A percentile compares a stretch with the other conserved stretches of the same genome.
Evolutionary conservation across 2,113 vertebrate species (phyloP).

Genomic region (Phoxinus phoxinus): DNA sequence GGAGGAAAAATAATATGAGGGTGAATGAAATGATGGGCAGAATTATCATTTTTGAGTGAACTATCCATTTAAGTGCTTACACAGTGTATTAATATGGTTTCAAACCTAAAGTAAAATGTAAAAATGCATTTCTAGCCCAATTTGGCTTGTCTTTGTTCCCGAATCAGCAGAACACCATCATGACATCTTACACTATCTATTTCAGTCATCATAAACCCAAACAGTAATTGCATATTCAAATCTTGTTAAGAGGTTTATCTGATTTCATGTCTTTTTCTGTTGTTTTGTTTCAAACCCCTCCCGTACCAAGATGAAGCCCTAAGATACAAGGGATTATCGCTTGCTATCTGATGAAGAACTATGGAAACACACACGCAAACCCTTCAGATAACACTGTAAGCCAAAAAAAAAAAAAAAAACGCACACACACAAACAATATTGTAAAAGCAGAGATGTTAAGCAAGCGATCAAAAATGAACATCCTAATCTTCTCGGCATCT

Average conservation of each 20-base stretch:
- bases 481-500: conserved; percentile 66
- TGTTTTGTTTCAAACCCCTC: conserved; percentile 54
- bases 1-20: background rate
- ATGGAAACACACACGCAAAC: conserved; percentile 51
- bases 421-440: conserved; percentile 54
- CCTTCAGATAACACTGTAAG: conserved; percentile 63
- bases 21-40: background rate
- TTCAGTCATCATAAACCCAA: conserved; percentile 59
- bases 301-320: conserved; percentile 66
- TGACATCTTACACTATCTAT: conserved; percentile 60
- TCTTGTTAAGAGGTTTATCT: conserved; percentile 71
- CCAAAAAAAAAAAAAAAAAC: conserved; percentile 52
- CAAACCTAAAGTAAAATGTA: background rate
- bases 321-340: conserved; percentile 68
- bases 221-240: conserved; percentile 68
- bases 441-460: conserved; percentile 62
- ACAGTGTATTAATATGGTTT: background rate
- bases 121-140: background rate
- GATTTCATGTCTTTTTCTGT: conserved; percentile 62
- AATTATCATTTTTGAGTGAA: background rate
- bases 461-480: conserved; percentile 65
- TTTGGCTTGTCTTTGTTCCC: conserved; percentile 14
- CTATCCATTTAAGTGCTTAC: background rate
- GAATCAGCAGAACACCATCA: conserved; percentile 43
- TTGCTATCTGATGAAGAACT: conserved; percentile 62